Conservation (phyloP, 35 echinoderm and acorn worm genomes). For the Strongylocentrotus purpuratus region DNA sequence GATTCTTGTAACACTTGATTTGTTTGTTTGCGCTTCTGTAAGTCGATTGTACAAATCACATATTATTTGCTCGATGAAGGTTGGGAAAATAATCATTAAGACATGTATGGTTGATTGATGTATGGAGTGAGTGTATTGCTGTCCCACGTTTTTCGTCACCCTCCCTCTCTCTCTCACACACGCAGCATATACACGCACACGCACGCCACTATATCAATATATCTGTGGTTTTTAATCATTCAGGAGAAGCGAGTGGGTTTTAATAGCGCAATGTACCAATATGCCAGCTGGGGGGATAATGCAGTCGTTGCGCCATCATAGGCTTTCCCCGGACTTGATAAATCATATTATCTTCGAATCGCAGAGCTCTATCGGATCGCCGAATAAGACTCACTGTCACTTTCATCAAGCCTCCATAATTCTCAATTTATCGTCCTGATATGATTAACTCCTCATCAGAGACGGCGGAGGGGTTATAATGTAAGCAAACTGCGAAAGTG, state of each 20-base stretch:
- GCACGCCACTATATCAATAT: background rate
- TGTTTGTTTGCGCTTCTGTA: no score
- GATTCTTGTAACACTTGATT: no score
- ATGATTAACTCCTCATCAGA: background rate
- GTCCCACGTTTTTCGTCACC: background rate
- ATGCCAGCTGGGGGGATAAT: background rate
- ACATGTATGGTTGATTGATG: background rate
- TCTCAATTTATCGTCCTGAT: background rate
- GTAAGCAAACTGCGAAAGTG: conserved; percentile 6
- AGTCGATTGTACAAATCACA: no score
- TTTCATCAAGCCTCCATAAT: background rate
- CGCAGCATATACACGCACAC: background rate
- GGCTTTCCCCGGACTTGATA: background rate
- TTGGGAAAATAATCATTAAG: background rate
- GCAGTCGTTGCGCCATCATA: background rate
- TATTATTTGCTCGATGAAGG: background rate
- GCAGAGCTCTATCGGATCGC: background rate
- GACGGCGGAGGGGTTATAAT: background rate
- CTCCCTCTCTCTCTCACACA: no score
- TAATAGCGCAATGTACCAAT: background rate
- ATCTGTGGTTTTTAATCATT: background rate
- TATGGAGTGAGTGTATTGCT: background rate
- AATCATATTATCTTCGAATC: background rate
- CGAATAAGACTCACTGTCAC: background rate
- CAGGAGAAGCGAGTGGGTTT: background rate